Evolutionary conservation across 2,888 invertebrate species (phyloP).

Genomic region (Xanthorhoe designata): DNA sequence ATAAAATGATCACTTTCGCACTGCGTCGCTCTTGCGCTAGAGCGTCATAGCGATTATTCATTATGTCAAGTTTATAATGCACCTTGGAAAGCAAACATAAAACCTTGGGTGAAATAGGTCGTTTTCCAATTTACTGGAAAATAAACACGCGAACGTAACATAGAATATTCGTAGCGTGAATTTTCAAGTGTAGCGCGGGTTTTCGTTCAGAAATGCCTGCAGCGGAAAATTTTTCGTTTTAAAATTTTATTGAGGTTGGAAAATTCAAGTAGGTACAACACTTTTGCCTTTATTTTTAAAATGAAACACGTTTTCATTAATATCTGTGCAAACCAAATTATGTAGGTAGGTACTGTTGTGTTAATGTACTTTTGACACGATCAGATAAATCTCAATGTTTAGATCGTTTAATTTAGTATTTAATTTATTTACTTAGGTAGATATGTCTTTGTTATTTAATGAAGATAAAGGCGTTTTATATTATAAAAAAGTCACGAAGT

Average conservation of each 20-base stretch:
- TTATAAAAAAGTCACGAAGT: too few species aligned
- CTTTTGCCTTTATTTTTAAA: too few species aligned
- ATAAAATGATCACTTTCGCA: conserved; percentile 20
- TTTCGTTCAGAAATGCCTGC: neutral
- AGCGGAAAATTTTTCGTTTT: neutral
- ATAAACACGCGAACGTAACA: conserved; percentile 26
- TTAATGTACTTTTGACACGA: neutral
- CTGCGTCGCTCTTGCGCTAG: conserved; percentile 23
- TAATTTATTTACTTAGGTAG: too few species aligned
- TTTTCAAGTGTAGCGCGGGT: conserved; percentile 6
- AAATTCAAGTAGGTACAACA: neutral
- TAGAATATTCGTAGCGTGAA: conserved; percentile 15
- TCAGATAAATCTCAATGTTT: neutral
- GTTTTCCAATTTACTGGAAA: conserved; percentile 26
- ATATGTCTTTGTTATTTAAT: too few species aligned
- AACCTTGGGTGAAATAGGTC: conserved; percentile 22
- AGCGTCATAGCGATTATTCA: conserved; percentile 15
- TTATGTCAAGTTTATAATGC: conserved; percentile 22
- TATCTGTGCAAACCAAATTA: neutral
- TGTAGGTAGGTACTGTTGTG: neutral
- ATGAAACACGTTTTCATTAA: neutral
- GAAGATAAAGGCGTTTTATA: too few species aligned
- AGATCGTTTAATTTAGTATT: neutral
- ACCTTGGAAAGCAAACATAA: conserved; percentile 20
- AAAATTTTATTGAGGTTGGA: neutral